phyloP scores from a whole-genome alignment of 2,888 invertebrate genomes.

The Eristalis pertinax region DNA sequence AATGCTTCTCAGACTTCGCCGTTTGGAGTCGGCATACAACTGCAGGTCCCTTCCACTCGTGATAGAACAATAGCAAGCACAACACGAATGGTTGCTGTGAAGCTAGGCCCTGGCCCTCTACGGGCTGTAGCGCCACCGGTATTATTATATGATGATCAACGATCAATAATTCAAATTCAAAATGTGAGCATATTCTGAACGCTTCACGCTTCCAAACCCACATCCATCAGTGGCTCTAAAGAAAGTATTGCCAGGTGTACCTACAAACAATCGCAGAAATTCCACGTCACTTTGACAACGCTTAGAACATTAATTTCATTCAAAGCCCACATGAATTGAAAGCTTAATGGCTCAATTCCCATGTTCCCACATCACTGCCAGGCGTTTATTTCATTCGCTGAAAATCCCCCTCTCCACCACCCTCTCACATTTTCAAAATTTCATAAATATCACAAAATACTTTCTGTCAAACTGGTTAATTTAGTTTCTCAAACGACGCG shows the following conservation, averaged over 20 bases:
- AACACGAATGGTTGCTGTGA: too few species aligned
- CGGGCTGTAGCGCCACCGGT: too few species aligned
- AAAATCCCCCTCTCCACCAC: neutral
- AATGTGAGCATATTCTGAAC: too few species aligned
- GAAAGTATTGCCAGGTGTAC: neutral
- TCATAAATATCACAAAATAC: constrained; percentile 55
- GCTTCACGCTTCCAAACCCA: neutral
- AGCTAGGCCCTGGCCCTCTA: too few species aligned
- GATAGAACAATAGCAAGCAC: too few species aligned
- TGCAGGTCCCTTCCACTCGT: too few species aligned
- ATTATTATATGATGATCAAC: too few species aligned
- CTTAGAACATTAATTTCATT: neutral
- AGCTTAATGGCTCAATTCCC: neutral
- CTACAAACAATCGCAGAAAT: neutral
- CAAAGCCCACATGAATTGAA: neutral
- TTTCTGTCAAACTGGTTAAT: constrained; percentile 66
- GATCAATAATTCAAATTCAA: too few species aligned
- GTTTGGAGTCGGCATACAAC: too few species aligned
- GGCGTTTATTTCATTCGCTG: neutral
- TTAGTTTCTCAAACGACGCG: constrained; percentile 63
- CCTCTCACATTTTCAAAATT: constrained; percentile 35
- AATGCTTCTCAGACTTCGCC: too few species aligned
- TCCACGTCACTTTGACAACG: neutral
- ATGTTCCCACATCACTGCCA: neutral
- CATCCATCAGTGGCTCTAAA: neutral